Percentiles rank a stretch among this genome's conserved stretches.
Evolutionary conservation across 2,113 vertebrate genomes (phyloP).

Genomic region (Microcebus tavaratra): DNA sequence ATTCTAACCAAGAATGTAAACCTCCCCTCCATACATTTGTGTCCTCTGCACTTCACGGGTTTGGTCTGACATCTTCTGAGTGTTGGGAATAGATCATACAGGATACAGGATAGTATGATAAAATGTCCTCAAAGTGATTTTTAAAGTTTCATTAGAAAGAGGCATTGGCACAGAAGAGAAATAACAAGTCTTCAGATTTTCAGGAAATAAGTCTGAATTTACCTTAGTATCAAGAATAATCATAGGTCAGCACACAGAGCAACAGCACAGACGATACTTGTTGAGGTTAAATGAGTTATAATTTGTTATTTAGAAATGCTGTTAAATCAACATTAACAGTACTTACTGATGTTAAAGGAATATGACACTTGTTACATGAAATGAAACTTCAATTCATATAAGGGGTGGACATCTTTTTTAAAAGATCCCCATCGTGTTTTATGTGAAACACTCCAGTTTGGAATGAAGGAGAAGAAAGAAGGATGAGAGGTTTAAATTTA

Average conservation of each 20-base stretch:
- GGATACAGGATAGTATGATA: no score
- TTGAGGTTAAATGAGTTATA: not conserved
- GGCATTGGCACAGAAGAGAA: not conserved
- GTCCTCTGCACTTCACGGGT: not conserved
- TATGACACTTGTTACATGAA: not conserved
- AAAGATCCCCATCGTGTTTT: not conserved
- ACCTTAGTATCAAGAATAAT: not conserved
- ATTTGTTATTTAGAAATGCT: not conserved
- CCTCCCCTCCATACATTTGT: fast-evolving
- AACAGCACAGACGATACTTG: not conserved
- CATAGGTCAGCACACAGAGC: not conserved
- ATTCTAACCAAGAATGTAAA: not conserved
- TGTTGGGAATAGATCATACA: not conserved
- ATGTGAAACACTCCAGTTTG: not conserved
- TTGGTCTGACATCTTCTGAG: not conserved
- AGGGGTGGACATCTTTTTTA: not conserved
- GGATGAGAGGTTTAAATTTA: not conserved
- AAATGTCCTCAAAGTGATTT: not conserved
- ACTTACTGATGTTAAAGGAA: not conserved
- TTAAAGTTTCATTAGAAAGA: not conserved
- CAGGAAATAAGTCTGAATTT: not conserved
- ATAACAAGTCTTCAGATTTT: not conserved
- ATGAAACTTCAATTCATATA: not conserved
- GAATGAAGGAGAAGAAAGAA: not conserved
- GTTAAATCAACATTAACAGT: not conserved